These are phyloP conservation scores for Halichoerus grypus DNA, from an alignment of 2,113 vertebrate species.

Conservation along the genomic window DNA sequence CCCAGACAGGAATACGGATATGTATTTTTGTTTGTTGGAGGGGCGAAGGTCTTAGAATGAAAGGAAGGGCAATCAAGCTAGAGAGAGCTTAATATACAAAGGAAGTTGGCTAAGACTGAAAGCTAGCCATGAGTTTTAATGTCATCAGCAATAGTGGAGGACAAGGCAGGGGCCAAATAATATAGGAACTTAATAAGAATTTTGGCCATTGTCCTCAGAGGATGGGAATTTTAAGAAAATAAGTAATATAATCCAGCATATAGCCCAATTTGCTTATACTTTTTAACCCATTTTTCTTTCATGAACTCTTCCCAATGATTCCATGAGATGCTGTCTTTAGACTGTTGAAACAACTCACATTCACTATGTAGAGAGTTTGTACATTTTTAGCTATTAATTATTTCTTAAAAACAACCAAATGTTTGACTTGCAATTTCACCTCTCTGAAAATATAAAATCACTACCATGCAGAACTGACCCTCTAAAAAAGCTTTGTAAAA, in stretches of 20 bases:
- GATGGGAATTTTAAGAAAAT: not conserved
- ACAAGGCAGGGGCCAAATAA: not conserved
- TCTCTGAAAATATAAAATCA: constrained; percentile 36
- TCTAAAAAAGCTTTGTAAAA: constrained; percentile 13
- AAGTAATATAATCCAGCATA: not conserved
- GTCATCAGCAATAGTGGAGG: not conserved
- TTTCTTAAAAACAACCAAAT: constrained; percentile 18
- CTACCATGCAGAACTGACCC: not conserved
- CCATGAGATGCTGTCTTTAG: not conserved
- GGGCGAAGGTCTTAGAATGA: not conserved
- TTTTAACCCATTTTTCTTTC: not conserved
- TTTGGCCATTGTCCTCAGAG: not conserved
- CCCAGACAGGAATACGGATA: not conserved
- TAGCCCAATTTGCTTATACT: not conserved
- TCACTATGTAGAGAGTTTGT: not conserved
- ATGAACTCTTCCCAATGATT: not conserved
- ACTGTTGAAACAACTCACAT: not conserved
- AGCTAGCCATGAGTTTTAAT: not conserved
- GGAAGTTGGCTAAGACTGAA: not conserved
- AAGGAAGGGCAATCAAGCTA: not conserved
- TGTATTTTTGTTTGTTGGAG: not conserved
- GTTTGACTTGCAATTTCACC: constrained; percentile 3
- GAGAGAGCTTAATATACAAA: not conserved
- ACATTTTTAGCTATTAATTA: not conserved
- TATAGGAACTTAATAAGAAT: not conserved